Evolutionary conservation across 2,113 vertebrate genomes (phyloP).

Genomic region (Labeo rohita): DNA sequence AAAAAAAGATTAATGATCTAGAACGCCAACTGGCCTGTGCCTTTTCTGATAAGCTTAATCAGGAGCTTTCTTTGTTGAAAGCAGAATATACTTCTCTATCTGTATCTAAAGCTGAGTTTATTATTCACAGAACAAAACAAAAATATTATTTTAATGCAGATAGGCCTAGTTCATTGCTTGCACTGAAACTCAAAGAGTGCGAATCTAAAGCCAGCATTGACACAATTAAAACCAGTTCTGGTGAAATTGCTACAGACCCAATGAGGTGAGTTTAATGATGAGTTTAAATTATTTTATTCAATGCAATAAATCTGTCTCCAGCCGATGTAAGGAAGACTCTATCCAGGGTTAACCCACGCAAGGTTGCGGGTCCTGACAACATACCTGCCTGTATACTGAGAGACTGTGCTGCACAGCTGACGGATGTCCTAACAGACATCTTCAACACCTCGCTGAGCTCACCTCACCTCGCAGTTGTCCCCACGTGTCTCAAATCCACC

Average conservation of each 20-base stretch:
- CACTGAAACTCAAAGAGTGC: neutral
- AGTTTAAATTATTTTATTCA: neutral
- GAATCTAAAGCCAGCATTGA: neutral
- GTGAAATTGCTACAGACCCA: neutral
- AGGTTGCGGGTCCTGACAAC: neutral
- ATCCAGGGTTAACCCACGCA: too few species aligned
- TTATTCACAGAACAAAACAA: neutral
- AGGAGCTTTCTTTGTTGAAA: neutral
- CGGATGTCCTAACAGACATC: conserved; percentile 5
- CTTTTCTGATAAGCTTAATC: neutral
- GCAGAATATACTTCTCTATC: neutral
- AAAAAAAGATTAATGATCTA: too few species aligned
- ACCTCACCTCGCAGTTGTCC: neutral
- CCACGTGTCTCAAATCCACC: too few species aligned
- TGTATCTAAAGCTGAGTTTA: conserved; percentile 3
- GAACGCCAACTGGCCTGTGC: too few species aligned
- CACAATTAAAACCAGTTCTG: neutral
- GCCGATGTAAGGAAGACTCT: too few species aligned
- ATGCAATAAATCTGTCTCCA: too few species aligned
- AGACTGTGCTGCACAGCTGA: neutral
- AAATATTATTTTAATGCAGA: neutral
- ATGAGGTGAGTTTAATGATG: neutral
- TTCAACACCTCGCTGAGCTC: neutral
- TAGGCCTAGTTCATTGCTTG: neutral
- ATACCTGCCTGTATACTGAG: neutral